A percentile compares a stretch with the other conserved stretches of the same genome.
Evolutionary conservation across 2,888 invertebrate genomes (phyloP).

Genomic region (Pachymerium ferrugineum): DNA sequence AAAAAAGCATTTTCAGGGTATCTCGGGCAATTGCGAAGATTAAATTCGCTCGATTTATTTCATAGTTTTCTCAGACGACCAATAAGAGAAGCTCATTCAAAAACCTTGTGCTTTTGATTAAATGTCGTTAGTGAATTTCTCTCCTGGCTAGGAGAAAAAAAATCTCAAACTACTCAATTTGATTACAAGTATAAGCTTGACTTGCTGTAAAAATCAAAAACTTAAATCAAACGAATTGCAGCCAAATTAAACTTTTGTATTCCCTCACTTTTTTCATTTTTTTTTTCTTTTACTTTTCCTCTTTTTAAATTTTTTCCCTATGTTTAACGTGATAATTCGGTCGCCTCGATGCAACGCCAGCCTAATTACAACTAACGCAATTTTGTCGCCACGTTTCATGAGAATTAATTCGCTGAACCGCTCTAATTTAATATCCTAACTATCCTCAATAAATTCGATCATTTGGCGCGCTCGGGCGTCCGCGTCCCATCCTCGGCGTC

Average conservation of each 20-base stretch:
- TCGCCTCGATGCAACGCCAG: conserved; percentile 2
- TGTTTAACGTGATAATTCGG: conserved; percentile 14
- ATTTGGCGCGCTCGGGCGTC: conserved; percentile 31
- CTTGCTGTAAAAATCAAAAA: neutral
- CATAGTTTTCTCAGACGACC: conserved; percentile 7
- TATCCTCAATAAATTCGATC: conserved; percentile 36
- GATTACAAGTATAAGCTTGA: neutral
- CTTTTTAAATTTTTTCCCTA: neutral
- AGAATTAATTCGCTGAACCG: conserved; percentile 37
- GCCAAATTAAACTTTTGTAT: neutral
- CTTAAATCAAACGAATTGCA: neutral
- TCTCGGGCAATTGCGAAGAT: conserved; percentile 24
- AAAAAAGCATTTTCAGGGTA: neutral
- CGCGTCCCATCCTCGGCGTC: conserved; percentile 1
- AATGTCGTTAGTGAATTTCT: conserved; percentile 13
- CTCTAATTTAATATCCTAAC: conserved; percentile 37
- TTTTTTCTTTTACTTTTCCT: neutral
- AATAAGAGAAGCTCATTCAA: neutral
- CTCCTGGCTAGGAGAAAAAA: neutral
- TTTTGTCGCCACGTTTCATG: conserved; percentile 37
- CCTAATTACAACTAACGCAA: conserved; percentile 36
- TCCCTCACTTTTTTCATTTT: no score
- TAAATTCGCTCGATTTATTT: conserved; percentile 22
- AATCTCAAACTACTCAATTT: neutral
- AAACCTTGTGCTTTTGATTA: conserved; percentile 25